Percentiles rank a stretch among this genome's conserved stretches.
Evolutionary conservation across 2,888 invertebrate species (phyloP).

Genomic region (Thereva unica): DNA sequence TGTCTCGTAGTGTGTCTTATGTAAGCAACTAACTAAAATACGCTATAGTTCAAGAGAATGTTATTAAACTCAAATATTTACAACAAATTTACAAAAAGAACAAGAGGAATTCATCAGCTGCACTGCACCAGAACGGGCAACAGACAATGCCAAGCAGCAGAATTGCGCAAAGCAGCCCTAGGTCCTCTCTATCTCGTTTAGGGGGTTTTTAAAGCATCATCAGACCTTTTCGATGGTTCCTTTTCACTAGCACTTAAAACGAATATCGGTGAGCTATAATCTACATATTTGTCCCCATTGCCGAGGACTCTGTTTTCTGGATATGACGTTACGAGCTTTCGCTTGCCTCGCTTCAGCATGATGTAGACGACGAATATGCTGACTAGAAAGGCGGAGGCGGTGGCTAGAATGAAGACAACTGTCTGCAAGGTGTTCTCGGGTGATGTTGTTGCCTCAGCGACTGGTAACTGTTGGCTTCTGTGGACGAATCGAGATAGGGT

Average conservation of each 20-base stretch:
- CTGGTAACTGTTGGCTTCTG: slow-evolving; percentile 48
- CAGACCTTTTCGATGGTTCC: slow-evolving; percentile 31
- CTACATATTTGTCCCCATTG: slow-evolving; percentile 50
- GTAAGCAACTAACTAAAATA: slow-evolving; percentile 15
- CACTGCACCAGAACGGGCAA: not conserved
- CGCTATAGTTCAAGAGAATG: slow-evolving; percentile 14
- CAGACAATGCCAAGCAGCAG: not conserved
- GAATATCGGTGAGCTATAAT: slow-evolving; percentile 57
- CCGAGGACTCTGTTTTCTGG: slow-evolving; percentile 42
- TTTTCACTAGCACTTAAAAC: slow-evolving; percentile 52
- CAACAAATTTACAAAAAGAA: slow-evolving; percentile 33
- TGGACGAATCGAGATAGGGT: slow-evolving; percentile 69
- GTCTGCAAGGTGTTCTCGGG: slow-evolving; percentile 68
- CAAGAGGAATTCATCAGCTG: not conserved
- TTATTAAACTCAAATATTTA: slow-evolving; percentile 33
- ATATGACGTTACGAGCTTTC: slow-evolving; percentile 44
- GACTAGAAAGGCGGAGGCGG: slow-evolving; percentile 78
- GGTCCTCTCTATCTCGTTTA: slow-evolving; percentile 2
- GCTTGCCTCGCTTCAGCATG: slow-evolving; percentile 71
- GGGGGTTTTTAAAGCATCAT: not conserved
- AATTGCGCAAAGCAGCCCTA: not conserved
- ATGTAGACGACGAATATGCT: slow-evolving; percentile 75
- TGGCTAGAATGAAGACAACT: slow-evolving; percentile 75
- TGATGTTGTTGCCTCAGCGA: slow-evolving; percentile 49
- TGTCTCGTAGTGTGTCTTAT: not conserved